A percentile compares a stretch with the other conserved stretches of the same genome.
Conservation (phyloP, 2,113 vertebrate species). For the Bothrops jararaca region DNA sequence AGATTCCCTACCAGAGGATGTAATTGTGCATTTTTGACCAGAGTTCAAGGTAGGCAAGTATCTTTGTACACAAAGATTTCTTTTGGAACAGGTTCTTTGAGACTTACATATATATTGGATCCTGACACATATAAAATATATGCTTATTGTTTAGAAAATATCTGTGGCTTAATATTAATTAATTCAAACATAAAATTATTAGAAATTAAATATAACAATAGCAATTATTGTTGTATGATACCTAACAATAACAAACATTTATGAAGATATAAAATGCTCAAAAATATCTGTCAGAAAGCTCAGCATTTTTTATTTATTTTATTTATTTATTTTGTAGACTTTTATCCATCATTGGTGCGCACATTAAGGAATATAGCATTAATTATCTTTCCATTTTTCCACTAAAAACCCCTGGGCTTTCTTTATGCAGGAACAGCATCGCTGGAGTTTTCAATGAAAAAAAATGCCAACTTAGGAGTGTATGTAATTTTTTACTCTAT, state of each 20-base stretch:
- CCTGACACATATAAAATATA: neutral
- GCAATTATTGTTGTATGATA: neutral
- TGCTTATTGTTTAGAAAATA: neutral
- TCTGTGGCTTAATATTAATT: neutral
- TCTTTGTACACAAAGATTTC: neutral
- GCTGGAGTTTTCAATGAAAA: neutral
- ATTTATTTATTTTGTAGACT: too few species aligned
- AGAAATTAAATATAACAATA: neutral
- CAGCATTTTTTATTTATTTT: too few species aligned
- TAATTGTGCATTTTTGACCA: neutral
- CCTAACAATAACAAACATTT: neutral
- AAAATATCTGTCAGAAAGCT: neutral
- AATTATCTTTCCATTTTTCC: neutral
- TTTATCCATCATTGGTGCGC: neutral
- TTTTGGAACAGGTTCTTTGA: neutral
- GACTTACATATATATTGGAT: neutral
- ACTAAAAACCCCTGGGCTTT: neutral
- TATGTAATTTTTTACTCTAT: neutral
- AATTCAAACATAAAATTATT: neutral
- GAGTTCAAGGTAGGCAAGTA: neutral
- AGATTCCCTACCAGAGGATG: neutral
- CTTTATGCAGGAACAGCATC: neutral
- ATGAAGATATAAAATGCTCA: neutral
- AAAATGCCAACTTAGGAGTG: neutral
- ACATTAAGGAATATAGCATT: neutral